These are phyloP conservation scores for Pithecia hirsuta DNA, from an alignment of 2,797 vertebrate species.

Conservation along the genomic window DNA sequence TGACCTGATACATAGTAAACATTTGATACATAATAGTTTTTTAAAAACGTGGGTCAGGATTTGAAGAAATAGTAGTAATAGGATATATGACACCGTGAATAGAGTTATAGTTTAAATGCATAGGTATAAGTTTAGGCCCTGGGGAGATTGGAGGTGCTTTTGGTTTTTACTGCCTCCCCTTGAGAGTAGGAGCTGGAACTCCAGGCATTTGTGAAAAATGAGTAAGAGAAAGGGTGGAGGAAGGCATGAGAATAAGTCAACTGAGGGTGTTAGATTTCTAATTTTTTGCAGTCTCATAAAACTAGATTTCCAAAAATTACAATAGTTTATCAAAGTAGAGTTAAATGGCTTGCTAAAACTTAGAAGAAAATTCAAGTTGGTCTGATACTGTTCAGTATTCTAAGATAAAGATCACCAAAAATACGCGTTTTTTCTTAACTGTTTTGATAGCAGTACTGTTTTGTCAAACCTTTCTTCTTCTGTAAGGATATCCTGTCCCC, in stretches of 20 bases:
- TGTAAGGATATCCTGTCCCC: background rate
- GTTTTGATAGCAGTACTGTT: background rate
- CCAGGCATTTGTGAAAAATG: background rate
- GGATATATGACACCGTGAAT: background rate
- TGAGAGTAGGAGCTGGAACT: background rate
- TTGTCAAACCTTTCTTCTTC: background rate
- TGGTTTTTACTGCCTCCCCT: background rate
- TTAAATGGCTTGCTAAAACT: background rate
- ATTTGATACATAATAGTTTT: background rate
- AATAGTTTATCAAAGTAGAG: constrained; percentile 17
- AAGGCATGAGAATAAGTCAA: background rate
- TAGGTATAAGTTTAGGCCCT: background rate
- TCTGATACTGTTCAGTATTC: background rate
- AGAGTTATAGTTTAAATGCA: background rate
- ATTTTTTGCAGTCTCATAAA: constrained; percentile 5
- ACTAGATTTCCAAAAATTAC: background rate
- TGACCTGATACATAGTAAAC: background rate
- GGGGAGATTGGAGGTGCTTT: background rate
- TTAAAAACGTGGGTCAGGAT: background rate
- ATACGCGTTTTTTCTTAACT: background rate
- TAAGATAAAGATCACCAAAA: background rate
- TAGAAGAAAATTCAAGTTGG: background rate
- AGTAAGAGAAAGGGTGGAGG: background rate
- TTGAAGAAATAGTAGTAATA: background rate
- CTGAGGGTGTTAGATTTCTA: background rate